Base-by-base conservation (phyloP, 2,113 vertebrate species). In the Urocolius indicus region DNA sequence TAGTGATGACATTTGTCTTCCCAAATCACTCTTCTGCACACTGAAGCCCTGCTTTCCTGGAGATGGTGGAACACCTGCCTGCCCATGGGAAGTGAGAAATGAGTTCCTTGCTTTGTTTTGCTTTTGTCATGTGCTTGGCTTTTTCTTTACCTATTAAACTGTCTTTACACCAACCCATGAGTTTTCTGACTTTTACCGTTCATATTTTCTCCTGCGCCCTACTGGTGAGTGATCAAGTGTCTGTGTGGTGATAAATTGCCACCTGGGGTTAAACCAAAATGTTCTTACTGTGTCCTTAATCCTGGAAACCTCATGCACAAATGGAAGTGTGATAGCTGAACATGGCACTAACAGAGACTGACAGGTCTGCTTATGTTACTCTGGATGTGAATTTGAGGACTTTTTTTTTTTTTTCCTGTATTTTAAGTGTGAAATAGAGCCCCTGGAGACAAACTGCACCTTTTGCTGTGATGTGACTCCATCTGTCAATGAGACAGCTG, bases 171-270 rank as follows among this genome's bases (percentile, higher is more conserved):
- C 52, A 66, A 4, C 10, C 16, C 14, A 18, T 1, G 2, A 55
- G 5, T 72, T 59, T 67, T 58, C 16, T 61, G 19, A 61, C 27
- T 68, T 73, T 24, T 19, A 30, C 18, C 1, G 5, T 61, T 75
- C 38, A 0, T 0, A 18, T 54, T 61, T 10, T 32, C 27, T 61
- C 18, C 19, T 4, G 8, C 6, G 21, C 41, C 22, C 16, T 23
- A 29, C 8, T 0, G 0, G 5, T 3, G 13, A 61, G 16, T 13
- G 10, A 61, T 19, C 0, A 1, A 74, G 10, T 0, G 2, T 32
- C 22, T 46, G 26, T 23, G 20, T 6, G 62, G n/a, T 7, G 23
- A 24, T 62, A 26, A 69, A 11, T 7, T 62, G 38, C 48, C 0
- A 0, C 20, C 7, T 13, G 10, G 4, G 11, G 54, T 75, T 61